phyloP scores from a whole-genome alignment of 2,797 vertebrate species.

The Sebastes cheni region DNA sequence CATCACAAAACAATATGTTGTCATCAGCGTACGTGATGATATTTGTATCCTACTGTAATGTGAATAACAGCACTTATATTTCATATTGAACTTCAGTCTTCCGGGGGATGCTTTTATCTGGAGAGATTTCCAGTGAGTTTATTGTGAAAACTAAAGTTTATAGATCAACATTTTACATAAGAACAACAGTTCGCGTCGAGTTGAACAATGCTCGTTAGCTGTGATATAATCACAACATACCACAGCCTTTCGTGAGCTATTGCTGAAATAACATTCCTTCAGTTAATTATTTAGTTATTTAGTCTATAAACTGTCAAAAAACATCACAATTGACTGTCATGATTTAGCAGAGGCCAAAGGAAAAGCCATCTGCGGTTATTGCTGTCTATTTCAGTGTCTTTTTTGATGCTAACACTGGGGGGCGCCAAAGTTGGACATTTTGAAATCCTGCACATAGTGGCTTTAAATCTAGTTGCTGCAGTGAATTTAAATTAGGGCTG shows the following conservation, averaged over 20 bases:
- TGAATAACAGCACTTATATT: background rate
- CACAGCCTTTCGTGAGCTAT: background rate
- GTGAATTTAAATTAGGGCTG: background rate
- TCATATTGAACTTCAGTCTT: background rate
- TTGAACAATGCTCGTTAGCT: too few relatives aligned
- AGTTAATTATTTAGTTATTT: too few relatives aligned
- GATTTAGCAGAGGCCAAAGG: background rate
- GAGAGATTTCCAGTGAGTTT: background rate
- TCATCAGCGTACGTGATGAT: background rate
- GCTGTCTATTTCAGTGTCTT: background rate
- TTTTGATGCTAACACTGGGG: background rate
- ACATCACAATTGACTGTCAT: background rate
- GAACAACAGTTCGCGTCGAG: too few relatives aligned
- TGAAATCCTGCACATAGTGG: background rate
- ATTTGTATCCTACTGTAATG: background rate
- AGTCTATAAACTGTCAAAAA: background rate
- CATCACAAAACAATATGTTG: background rate
- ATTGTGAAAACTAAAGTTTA: background rate
- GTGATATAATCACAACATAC: background rate
- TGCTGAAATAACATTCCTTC: background rate
- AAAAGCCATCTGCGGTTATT: background rate
- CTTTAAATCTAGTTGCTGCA: background rate
- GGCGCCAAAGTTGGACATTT: background rate
- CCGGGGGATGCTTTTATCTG: rapidly evolving
- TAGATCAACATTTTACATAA: too few relatives aligned